A percentile compares a stretch with the other conserved stretches of the same genome.
phyloP scores from a whole-genome alignment of 2,797 vertebrate species.

The Mionectes olivaceus region DNA sequence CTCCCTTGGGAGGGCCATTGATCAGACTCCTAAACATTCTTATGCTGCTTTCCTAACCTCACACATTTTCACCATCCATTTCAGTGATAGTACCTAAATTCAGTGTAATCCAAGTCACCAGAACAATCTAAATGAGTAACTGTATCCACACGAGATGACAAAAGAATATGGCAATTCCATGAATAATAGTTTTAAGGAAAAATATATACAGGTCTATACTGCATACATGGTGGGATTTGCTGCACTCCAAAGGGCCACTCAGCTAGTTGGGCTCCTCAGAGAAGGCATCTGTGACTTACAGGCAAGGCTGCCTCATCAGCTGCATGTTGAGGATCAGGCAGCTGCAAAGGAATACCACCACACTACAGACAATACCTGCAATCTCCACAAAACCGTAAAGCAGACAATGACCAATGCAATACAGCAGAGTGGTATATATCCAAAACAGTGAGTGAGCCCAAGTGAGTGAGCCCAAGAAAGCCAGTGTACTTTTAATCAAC shows the following conservation, averaged over 20 bases:
- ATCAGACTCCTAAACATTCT: neutral
- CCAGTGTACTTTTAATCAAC: neutral
- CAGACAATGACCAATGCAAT: neutral
- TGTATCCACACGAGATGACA: neutral
- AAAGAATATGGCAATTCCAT: neutral
- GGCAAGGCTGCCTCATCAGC: neutral
- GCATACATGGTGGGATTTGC: neutral
- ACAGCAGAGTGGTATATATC: neutral
- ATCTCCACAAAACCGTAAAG: neutral
- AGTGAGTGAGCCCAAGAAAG: neutral
- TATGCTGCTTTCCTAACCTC: neutral
- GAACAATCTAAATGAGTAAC: neutral
- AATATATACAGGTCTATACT: fast-evolving
- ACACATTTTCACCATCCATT: neutral
- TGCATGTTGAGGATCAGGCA: neutral
- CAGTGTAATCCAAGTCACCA: neutral
- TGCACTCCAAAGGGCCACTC: neutral
- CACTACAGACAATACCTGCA: neutral
- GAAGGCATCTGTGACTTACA: neutral
- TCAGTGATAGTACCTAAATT: neutral
- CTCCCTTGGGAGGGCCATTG: neutral
- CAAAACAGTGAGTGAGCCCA: neutral
- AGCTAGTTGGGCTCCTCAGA: neutral
- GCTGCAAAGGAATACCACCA: neutral
- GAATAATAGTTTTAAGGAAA: neutral